Base-by-base conservation (phyloP, 2,113 vertebrate genomes). In the Himantopus leucocephalus region DNA sequence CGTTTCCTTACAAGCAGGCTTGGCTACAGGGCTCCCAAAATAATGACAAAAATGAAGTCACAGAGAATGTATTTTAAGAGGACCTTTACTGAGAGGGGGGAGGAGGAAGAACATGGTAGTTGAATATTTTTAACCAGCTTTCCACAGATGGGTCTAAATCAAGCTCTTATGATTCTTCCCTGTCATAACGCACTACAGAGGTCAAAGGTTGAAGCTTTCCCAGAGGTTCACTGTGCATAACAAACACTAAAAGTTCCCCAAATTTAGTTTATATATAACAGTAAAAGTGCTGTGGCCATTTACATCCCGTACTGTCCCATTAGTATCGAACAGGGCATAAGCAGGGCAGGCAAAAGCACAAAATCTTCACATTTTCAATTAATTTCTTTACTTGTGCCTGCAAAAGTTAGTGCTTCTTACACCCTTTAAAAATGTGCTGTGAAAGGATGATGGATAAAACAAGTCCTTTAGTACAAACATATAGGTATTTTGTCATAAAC, bases 181-280 rank as follows among this genome's bases (percentile, higher is more conserved):
- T 93, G 84, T 88, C 95, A 95, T 96, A 97, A 97, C 87, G 96
- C 92, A 92, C 88, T 73, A 83, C 80, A 76, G 85, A 97, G 97
- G 98, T 98, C 97, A 98, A 98, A 98, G 97, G 98, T 14, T 94
- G 97, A 95, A 88, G 88, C 93, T 98, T 98, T 98, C 98, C 98
- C 98, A 98, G 97, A 97, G 96, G 76, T 95, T 98, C 91, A 94
- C 90, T 96, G 95, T 87, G 81, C 95, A 95, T 75, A 93, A 95
- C 88, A 92, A 97, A 96, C 83, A 96, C 94, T 96, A 93, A 71
- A 93, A 96, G 60, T 88, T 96, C 95, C 95, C 94, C 95, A 97
- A 91, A 94, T 97, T 93, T 94, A 95, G 76, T 94, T 97, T 96
- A 63, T 85, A 88, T 56, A 29, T 32, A 97, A 95, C 45, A 90